These are phyloP conservation scores for Channa argus DNA, from an alignment of 2,113 vertebrate species.

Conservation along the genomic window DNA sequence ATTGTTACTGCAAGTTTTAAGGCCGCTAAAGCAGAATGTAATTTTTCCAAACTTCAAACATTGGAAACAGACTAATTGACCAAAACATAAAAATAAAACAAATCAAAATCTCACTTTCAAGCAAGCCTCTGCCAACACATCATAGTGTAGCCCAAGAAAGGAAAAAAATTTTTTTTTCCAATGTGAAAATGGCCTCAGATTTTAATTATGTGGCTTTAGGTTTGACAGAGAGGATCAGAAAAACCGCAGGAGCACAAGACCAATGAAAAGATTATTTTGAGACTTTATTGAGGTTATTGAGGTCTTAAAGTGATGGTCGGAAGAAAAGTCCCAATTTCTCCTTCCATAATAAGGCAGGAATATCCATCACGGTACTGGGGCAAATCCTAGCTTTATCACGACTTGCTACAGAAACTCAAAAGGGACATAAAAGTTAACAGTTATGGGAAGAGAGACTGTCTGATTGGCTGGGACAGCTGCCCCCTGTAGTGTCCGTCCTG, in stretches of 20 bases:
- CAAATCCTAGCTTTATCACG: slow-evolving; percentile 60
- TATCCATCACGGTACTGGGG: slow-evolving; percentile 63
- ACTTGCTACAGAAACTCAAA: slow-evolving; percentile 57
- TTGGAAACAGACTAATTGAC: slow-evolving; percentile 31
- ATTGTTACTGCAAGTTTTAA: slow-evolving; percentile 28
- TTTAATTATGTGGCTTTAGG: slow-evolving; percentile 10
- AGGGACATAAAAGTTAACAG: slow-evolving; percentile 47
- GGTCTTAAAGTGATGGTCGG: slow-evolving; percentile 27
- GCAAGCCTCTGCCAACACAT: slow-evolving; percentile 1
- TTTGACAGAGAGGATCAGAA: slow-evolving; percentile 3
- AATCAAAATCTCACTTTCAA: slow-evolving; percentile 21
- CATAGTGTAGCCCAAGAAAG: neutral
- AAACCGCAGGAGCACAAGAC: slow-evolving; percentile 36
- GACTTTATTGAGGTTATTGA: slow-evolving; percentile 19
- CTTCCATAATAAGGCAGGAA: slow-evolving; percentile 67
- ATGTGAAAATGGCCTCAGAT: slow-evolving; percentile 21
- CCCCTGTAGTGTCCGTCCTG: slow-evolving; percentile 37
- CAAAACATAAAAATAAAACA: slow-evolving; percentile 43
- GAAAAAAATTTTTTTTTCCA: slow-evolving; percentile 15
- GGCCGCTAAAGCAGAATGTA: slow-evolving; percentile 2
- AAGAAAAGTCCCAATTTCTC: slow-evolving; percentile 28
- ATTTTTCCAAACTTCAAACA: slow-evolving; percentile 25
- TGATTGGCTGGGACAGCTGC: slow-evolving; percentile 30
- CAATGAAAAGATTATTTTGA: slow-evolving; percentile 50
- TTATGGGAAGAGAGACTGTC: slow-evolving; percentile 32